A percentile compares a stretch with the other conserved stretches of the same genome.
These are phyloP conservation scores for Ladona fulva DNA, from an alignment of 1,140 invertebrate species.

Conservation along the genomic window DNA sequence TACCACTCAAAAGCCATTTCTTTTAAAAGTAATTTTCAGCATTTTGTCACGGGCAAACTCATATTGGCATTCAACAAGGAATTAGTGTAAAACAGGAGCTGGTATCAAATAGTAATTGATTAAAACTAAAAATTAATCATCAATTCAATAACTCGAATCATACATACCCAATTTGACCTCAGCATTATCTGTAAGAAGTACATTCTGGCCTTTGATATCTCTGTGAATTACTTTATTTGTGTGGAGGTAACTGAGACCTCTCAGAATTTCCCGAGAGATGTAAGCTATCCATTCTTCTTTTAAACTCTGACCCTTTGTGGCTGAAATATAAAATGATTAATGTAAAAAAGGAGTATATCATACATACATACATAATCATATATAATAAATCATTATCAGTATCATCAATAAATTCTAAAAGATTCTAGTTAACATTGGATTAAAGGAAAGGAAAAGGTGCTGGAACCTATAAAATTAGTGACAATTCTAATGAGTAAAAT, in stretches of 20 bases:
- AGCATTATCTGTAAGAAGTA: conserved; percentile 96
- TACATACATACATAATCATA: not conserved
- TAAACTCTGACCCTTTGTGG: conserved; percentile 92
- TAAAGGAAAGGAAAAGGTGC: not conserved
- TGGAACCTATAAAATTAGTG: too few species aligned
- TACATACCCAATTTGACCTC: conserved; percentile 89
- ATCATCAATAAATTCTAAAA: too few species aligned
- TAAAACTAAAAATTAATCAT: too few species aligned
- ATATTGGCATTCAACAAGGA: too few species aligned
- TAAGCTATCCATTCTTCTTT: conserved; percentile 99
- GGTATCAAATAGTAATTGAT: too few species aligned
- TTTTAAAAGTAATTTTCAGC: too few species aligned
- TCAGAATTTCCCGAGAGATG: conserved; percentile 93
- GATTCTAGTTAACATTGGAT: not conserved
- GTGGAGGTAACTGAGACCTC: conserved; percentile 95
- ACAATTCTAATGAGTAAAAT: too few species aligned
- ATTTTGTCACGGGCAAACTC: too few species aligned
- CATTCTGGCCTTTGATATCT: conserved; percentile 99
- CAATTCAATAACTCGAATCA: not conserved
- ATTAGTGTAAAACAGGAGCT: too few species aligned
- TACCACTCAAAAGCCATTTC: too few species aligned
- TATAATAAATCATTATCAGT: not conserved
- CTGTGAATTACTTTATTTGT: conserved; percentile 98
- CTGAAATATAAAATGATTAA: conserved; percentile 31
- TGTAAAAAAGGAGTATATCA: conserved; percentile 17